Evolutionary conservation across 2,888 invertebrate species (phyloP).

Genomic region (Noctuana brunneofusca): DNA sequence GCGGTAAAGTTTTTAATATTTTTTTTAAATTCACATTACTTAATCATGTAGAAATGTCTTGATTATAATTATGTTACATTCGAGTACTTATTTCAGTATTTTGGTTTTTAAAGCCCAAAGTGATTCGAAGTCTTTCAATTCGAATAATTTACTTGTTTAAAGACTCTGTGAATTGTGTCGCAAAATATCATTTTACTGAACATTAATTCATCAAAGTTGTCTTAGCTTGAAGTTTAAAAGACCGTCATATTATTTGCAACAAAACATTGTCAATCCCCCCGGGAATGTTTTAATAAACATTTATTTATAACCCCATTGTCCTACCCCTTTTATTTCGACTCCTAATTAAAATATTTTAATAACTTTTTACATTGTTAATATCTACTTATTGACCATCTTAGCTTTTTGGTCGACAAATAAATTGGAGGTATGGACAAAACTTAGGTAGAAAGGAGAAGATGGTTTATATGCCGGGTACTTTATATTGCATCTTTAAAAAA

Average conservation of each 20-base stretch:
- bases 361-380: constrained; percentile 16
- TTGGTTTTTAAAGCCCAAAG: no score
- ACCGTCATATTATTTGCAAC: no score
- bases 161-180: neutral
- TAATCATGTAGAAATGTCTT: no score
- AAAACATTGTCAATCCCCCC: neutral
- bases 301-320: neutral
- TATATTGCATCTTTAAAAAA: constrained; percentile 34
- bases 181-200: no score
- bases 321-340: constrained; percentile 28
- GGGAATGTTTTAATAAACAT: no score
- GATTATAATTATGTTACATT: no score
- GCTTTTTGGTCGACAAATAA: constrained; percentile 11
- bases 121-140: no score
- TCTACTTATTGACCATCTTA: constrained; percentile 27
- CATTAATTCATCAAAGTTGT: neutral
- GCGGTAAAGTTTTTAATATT: no score
- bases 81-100: no score
- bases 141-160: no score
- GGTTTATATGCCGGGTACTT: constrained; percentile 24
- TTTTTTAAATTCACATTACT: no score
- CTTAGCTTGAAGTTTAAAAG: neutral
- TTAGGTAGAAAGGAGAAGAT: constrained; percentile 13
- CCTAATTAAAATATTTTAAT: constrained; percentile 15
- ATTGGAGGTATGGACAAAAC: constrained; percentile 23